These are phyloP conservation scores for Arctopsyche grandis DNA, from an alignment of 1,140 invertebrate genomes.

Conservation along the genomic window DNA sequence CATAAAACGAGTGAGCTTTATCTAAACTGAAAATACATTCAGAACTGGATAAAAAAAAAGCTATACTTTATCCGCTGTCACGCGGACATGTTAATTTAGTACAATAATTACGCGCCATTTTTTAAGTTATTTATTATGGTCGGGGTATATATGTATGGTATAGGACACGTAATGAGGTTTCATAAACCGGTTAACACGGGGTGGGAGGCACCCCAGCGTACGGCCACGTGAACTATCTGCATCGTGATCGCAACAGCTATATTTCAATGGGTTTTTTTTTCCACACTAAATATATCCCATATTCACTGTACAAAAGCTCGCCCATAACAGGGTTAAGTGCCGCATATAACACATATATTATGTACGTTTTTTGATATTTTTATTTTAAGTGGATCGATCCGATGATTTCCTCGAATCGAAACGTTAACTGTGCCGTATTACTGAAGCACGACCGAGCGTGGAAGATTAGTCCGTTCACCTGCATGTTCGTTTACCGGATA, in stretches of 20 bases:
- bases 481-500: not conserved
- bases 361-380: not conserved
- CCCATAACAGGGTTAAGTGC: slow-evolving; percentile 33
- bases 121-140: slow-evolving; percentile 26
- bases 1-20: too few relatives aligned
- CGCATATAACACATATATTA: not conserved
- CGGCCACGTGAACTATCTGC: slow-evolving; percentile 25
- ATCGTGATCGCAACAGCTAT: slow-evolving; percentile 32
- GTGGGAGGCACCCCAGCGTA: slow-evolving; percentile 30
- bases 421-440: too few relatives aligned
- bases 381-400: not conserved
- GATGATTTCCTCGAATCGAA: too few relatives aligned
- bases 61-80: too few relatives aligned
- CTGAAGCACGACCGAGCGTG: not conserved
- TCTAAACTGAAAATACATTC: too few relatives aligned
- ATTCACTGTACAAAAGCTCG: slow-evolving; percentile 36
- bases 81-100: slow-evolving; percentile 26
- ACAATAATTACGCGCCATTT: slow-evolving; percentile 30
- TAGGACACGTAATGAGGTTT: slow-evolving; percentile 22
- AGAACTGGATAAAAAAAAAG: too few relatives aligned
- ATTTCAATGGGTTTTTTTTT: slow-evolving; percentile 31
- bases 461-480: slow-evolving; percentile 21
- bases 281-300: slow-evolving; percentile 2
- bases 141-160: not conserved
- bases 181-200: slow-evolving; percentile 39